Percentiles rank a stretch among this genome's conserved stretches.
Evolutionary conservation across 1,140 invertebrate species (phyloP).

Genomic region (Ceratina japonica): DNA sequence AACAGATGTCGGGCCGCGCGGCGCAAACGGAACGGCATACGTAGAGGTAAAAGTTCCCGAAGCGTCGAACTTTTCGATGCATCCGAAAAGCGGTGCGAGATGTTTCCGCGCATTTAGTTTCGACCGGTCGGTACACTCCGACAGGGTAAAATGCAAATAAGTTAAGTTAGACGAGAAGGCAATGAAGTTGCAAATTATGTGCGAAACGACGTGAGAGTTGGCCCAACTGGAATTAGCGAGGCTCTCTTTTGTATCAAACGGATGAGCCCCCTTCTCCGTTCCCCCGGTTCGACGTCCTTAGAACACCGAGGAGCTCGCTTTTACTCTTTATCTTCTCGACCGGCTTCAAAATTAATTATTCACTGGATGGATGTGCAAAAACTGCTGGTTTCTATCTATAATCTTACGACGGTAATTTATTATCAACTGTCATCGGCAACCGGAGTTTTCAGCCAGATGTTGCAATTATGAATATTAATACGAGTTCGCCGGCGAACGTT

Average conservation of each 20-base stretch:
- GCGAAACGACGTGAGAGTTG: constrained; percentile 32
- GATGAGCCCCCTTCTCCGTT: neutral
- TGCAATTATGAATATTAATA: constrained; percentile 44
- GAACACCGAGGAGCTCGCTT: neutral
- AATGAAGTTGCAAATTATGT: constrained; percentile 42
- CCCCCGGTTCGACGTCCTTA: neutral
- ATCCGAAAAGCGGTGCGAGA: neutral
- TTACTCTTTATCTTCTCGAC: neutral
- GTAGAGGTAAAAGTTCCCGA: neutral
- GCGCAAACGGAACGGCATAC: neutral
- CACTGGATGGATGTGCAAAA: constrained; percentile 18
- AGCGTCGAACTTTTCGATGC: neutral
- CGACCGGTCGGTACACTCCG: no score
- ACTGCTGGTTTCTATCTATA: constrained; percentile 8
- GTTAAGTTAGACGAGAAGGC: constrained; percentile 14
- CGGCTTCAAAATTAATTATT: constrained; percentile 36
- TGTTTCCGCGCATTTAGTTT: constrained; percentile 6
- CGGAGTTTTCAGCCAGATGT: neutral
- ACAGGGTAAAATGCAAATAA: constrained; percentile 13
- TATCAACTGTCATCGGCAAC: neutral
- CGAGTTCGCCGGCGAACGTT: neutral
- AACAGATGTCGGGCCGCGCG: neutral
- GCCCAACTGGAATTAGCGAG: constrained; percentile 23
- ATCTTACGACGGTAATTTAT: constrained; percentile 30
- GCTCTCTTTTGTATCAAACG: constrained; percentile 13